Evolutionary conservation across 2,797 vertebrate genomes (phyloP), one percentile per base, ranked within the genome.

Genomic region (Enteromius paludinosus): DNA sequence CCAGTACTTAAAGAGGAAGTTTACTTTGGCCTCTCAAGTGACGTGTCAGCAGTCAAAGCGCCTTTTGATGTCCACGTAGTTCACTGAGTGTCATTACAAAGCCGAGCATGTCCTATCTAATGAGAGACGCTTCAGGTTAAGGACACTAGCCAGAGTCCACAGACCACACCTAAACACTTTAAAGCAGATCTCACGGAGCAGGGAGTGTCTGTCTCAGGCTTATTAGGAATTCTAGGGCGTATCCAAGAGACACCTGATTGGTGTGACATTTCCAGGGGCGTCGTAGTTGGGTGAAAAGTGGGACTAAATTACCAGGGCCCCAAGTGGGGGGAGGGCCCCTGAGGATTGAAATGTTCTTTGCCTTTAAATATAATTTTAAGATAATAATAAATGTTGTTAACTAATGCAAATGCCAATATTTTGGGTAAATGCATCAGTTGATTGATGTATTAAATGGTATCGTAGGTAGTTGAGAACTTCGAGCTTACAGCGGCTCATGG

Each of bases 91-190:
- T 86, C 73, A 69, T 70, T 71, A 79, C 70, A 76, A 79, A 81
- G 73, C 52, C 23, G 4, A 33, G 52, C 41, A 18, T 61, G 68
- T 79, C 64, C 49, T 41, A 25, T 73, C 70, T 86, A 86, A 86
- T 86, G 66, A 89, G 41, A 88, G 85, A 82, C 72, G 45, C 52
- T 65, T 85, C 59, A 85, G 38, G 77, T 82, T 68, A 49, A 74
- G 77, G 23, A 78, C 76, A 82, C 59, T 65, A 79, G 28, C 76
- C 73, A 78, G 30, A 76, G 78, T 80, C 23, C 49, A 65, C 54
- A 83, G 33, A 83, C 71, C 73, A 79, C 64, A 85, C 76, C 82
- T 83, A 80, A 41, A 52, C 23, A 33, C 68, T 85, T 82, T 68
- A 72, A 61, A 66, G 56, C 56, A 81, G 35, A 38, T 54, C 43